Conservation (phyloP, 2,113 vertebrate species). For the Mionectes macconnelli region DNA sequence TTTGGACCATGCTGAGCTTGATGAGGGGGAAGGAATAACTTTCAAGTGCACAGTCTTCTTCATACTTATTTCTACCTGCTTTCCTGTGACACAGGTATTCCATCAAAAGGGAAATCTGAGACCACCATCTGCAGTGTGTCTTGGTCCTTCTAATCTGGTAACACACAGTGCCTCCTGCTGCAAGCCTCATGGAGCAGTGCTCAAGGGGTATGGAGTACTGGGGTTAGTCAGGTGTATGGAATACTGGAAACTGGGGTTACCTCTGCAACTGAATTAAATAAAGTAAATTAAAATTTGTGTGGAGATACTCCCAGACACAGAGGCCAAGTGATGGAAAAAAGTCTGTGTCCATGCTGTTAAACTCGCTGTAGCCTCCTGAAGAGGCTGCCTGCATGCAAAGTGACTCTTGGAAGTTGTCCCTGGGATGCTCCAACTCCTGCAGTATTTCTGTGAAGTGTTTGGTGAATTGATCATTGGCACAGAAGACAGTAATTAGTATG, state of each 20-base stretch:
- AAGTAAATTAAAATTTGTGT: not conserved
- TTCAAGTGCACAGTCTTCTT: not conserved
- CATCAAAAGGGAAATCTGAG: not conserved
- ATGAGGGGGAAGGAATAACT: not conserved
- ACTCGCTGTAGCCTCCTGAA: not conserved
- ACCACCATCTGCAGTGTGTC: not conserved
- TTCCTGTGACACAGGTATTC: not conserved
- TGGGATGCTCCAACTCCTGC: not conserved
- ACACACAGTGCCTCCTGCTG: not conserved
- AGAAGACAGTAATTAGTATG: rapidly evolving
- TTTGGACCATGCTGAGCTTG: not conserved
- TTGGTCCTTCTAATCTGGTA: not conserved
- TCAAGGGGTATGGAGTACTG: not conserved
- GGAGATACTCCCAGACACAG: not conserved
- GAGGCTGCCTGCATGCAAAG: not conserved
- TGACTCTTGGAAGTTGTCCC: not conserved
- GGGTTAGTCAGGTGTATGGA: not conserved
- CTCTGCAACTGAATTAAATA: not conserved
- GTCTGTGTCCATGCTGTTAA: not conserved
- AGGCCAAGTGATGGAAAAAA: not conserved
- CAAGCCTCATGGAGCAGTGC: not conserved
- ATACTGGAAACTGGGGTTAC: not conserved
- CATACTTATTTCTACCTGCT: not conserved
- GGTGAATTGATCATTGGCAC: not conserved
- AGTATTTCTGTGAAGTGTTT: not conserved